phyloP scores from a whole-genome alignment of 2,888 invertebrate species.

The Calameuta filiformis region DNA sequence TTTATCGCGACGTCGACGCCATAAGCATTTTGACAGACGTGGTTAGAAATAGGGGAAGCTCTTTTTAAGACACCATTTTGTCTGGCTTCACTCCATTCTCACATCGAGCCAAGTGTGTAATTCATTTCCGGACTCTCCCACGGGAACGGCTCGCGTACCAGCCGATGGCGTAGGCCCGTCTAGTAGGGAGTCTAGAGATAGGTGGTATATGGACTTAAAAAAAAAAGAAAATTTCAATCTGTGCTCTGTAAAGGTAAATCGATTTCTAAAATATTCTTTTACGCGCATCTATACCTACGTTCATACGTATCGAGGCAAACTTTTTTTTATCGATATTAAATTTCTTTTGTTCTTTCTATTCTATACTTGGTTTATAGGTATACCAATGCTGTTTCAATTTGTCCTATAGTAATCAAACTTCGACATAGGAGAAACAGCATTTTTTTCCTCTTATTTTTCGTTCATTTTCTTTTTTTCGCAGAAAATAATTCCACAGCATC shows the following conservation, averaged over 20 bases:
- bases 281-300: background rate
- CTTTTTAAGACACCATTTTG: conserved; percentile 55
- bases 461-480: background rate
- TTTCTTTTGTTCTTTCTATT: background rate
- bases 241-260: background rate
- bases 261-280: background rate
- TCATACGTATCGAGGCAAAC: background rate
- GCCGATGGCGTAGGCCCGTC: conserved; percentile 23
- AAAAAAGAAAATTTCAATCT: background rate
- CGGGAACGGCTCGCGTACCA: conserved; percentile 23
- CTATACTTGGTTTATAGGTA: background rate
- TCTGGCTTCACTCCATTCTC: conserved; percentile 44
- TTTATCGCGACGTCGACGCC: background rate
- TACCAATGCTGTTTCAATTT: background rate
- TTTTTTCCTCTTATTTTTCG: no score
- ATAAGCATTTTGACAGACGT: background rate
- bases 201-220: background rate
- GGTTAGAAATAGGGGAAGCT: conserved; percentile 26
- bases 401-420: background rate
- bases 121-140: conserved; percentile 55
- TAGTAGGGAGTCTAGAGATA: background rate
- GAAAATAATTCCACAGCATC: background rate
- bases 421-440: background rate
- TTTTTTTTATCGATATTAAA: background rate
- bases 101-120: conserved; percentile 48